Conservation (phyloP, 2,888 invertebrate species). For the Drosophila vallismaia region DNA sequence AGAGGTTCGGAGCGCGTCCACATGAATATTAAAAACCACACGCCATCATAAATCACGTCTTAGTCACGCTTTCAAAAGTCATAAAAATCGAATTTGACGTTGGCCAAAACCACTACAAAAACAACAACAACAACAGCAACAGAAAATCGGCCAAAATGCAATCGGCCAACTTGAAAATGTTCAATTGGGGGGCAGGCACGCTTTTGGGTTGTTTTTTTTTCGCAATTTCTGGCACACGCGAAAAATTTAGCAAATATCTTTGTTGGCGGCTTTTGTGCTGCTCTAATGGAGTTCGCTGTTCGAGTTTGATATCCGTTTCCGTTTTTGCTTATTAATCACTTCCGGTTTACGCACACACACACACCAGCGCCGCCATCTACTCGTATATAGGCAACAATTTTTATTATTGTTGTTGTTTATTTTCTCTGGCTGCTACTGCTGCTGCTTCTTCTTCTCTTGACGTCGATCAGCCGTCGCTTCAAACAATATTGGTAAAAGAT, state of each 20-base stretch:
- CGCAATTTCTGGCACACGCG: slow-evolving; percentile 29
- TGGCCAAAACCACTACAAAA: slow-evolving; percentile 40
- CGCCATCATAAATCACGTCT: slow-evolving; percentile 84
- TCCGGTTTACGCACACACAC: slow-evolving; percentile 17
- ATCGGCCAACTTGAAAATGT: slow-evolving; percentile 8
- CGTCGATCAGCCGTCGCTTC: slow-evolving; percentile 79
- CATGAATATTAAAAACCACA: slow-evolving; percentile 84
- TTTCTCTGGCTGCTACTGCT: slow-evolving; percentile 29
- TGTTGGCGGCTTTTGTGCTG: not conserved
- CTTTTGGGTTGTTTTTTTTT: slow-evolving; percentile 26
- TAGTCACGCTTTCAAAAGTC: slow-evolving; percentile 84
- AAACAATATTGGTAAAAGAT: slow-evolving; percentile 84
- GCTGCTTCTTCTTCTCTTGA: slow-evolving; percentile 42
- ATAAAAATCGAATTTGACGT: slow-evolving; percentile 83
- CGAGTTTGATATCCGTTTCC: not conserved
- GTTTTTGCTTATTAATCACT: slow-evolving; percentile 9
- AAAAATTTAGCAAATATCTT: slow-evolving; percentile 12
- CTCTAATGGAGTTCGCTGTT: slow-evolving; percentile 3
- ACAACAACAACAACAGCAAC: slow-evolving; percentile 24
- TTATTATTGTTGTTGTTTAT: slow-evolving; percentile 25
- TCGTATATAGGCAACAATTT: slow-evolving; percentile 4
- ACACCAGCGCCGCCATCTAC: not conserved
- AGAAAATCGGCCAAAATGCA: slow-evolving; percentile 14
- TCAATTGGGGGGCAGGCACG: slow-evolving; percentile 45
- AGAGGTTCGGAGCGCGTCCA: slow-evolving; percentile 52